phyloP scores from a whole-genome alignment of 2,113 vertebrate species.

The Lucifuga dentata region DNA sequence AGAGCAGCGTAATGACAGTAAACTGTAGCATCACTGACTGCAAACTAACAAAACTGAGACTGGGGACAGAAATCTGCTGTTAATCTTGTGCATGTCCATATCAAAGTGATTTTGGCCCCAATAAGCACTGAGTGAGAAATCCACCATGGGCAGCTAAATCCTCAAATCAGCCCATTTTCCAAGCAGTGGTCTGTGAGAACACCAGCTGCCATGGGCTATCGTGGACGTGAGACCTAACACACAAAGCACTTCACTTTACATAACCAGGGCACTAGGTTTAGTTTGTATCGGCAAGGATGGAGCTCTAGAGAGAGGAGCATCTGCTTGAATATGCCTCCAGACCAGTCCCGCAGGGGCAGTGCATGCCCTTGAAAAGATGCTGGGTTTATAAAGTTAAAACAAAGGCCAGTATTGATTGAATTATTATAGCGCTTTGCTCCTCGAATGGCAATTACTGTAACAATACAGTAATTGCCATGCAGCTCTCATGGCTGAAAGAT shows the following conservation, averaged over 20 bases:
- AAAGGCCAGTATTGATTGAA: constrained; percentile 60
- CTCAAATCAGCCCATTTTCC: constrained; percentile 80
- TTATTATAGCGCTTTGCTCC: constrained; percentile 38
- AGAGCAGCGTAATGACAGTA: constrained; percentile 19
- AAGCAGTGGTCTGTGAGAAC: constrained; percentile 84
- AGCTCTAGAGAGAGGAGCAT: constrained; percentile 18
- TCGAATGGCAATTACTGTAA: constrained; percentile 31
- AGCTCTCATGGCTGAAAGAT: constrained; percentile 41
- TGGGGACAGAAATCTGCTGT: constrained; percentile 36
- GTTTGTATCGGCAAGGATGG: constrained; percentile 29
- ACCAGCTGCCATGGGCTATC: constrained; percentile 78
- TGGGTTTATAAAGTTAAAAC: constrained; percentile 63
- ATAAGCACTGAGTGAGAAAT: constrained; percentile 67
- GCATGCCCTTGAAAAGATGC: constrained; percentile 57
- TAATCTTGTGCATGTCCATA: constrained; percentile 63
- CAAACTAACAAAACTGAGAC: constrained; percentile 39
- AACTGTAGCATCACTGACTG: constrained; percentile 35
- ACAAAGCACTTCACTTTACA: constrained; percentile 67
- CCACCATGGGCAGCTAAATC: constrained; percentile 79
- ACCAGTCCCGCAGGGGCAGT: constrained; percentile 1
- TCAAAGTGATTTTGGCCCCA: constrained; percentile 65
- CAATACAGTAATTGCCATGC: constrained; percentile 46
- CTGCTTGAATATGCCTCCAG: constrained; percentile 29
- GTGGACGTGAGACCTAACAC: constrained; percentile 69
- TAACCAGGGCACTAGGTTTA: constrained; percentile 48